Evolutionary conservation across 2,888 invertebrate genomes (phyloP).

Genomic region (Macrosoma leucophasiata): DNA sequence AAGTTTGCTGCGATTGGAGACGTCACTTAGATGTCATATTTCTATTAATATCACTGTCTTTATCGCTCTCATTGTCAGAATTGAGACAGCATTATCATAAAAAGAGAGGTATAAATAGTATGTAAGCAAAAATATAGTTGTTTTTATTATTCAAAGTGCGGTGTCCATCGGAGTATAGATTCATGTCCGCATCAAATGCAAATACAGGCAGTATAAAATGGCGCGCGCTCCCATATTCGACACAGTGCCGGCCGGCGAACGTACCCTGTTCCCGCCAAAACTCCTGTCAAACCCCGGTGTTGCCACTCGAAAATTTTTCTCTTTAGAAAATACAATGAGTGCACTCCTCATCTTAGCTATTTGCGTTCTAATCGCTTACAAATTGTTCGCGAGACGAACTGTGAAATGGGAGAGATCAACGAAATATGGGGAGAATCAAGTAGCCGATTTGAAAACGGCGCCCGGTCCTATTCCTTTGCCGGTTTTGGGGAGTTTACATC

Average conservation of each 20-base stretch:
- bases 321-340: slow-evolving; percentile 54
- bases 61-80: no score
- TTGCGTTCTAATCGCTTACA: slow-evolving; percentile 44
- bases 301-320: slow-evolving; percentile 56
- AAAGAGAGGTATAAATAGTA: no score
- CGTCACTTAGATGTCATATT: no score
- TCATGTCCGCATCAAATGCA: slow-evolving; percentile 23
- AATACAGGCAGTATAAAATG: slow-evolving; percentile 32
- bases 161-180: no score
- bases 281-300: slow-evolving; percentile 42
- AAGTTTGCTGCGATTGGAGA: no score
- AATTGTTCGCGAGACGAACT: slow-evolving; percentile 42
- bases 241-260: slow-evolving; percentile 36
- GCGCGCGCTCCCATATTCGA: slow-evolving; percentile 16
- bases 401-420: slow-evolving; percentile 34
- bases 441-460: slow-evolving; percentile 51
- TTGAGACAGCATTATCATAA: no score
- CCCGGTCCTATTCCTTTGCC: slow-evolving; percentile 82
- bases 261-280: slow-evolving; percentile 46
- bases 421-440: slow-evolving; percentile 37
- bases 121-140: no score
- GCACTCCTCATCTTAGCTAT: slow-evolving; percentile 52
- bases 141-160: no score
- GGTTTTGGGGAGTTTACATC: slow-evolving; percentile 82
- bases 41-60: no score